Conservation (phyloP, 2,888 invertebrate species). For the Xestoiulus laeticollis region DNA sequence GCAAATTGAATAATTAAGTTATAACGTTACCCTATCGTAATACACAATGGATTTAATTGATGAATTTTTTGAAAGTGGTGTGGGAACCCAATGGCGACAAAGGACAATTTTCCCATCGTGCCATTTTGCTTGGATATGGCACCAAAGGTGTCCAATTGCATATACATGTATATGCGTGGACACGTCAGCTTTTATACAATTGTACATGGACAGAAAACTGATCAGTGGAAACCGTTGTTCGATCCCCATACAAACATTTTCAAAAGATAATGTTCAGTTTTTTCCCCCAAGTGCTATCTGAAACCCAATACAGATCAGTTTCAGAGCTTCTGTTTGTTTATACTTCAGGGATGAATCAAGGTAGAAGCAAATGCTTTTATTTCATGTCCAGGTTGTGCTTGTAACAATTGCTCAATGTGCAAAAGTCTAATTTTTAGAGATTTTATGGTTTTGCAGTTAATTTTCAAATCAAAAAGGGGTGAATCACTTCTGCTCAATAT, state of each 20-base stretch:
- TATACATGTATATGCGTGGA: too few relatives aligned
- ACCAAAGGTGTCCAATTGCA: constrained; percentile 17
- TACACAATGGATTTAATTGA: neutral
- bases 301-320: neutral
- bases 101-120: neutral
- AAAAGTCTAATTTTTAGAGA: too few relatives aligned
- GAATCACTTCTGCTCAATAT: neutral
- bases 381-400: neutral
- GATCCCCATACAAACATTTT: neutral
- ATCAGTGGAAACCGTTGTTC: neutral
- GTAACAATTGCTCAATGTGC: neutral
- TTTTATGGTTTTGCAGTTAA: too few relatives aligned
- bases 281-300: neutral
- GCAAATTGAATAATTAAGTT: neutral
- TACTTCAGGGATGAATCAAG: neutral
- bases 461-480: neutral
- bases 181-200: too few relatives aligned
- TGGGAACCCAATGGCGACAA: neutral
- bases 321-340: neutral
- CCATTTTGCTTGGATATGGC: neutral
- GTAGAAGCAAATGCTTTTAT: neutral
- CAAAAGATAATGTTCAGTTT: too few relatives aligned
- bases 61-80: neutral
- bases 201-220: neutral
- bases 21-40: neutral